phyloP scores from a whole-genome alignment of 2,888 invertebrate species.

The Leucophora obtusa region DNA sequence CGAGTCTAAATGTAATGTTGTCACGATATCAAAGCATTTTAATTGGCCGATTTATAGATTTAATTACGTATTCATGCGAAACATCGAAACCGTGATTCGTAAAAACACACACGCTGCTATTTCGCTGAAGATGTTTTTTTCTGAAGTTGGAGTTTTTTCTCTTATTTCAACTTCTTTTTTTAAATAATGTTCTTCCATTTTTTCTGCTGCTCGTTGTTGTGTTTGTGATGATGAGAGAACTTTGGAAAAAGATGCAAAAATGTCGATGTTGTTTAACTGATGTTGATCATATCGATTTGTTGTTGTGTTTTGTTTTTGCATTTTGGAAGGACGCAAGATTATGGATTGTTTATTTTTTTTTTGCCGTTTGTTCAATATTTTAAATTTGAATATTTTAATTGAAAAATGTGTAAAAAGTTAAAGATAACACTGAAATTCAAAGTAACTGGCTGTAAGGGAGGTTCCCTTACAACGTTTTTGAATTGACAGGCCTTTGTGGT shows the following conservation, averaged over 20 bases:
- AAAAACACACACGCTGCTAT: conserved; percentile 77
- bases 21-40: conserved; percentile 79
- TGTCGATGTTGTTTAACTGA: conserved; percentile 59
- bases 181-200: conserved; percentile 35
- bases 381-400: conserved; percentile 40
- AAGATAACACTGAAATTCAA: neutral
- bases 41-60: conserved; percentile 80
- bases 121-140: conserved; percentile 59
- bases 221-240: conserved; percentile 42
- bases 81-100: conserved; percentile 79
- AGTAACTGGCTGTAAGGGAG: too few relatives aligned
- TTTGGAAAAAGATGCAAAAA: conserved; percentile 56
- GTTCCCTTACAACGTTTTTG: too few relatives aligned
- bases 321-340: neutral
- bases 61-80: conserved; percentile 80
- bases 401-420: conserved; percentile 9
- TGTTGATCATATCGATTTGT: conserved; percentile 62
- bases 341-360: neutral
- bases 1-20: conserved; percentile 76
- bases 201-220: conserved; percentile 25
- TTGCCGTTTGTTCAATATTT: conserved; percentile 20
- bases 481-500: too few relatives aligned
- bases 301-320: conserved; percentile 10
- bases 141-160: neutral
- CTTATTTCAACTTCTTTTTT: conserved; percentile 8